Base-by-base conservation (phyloP, 2,797 vertebrate species). In the Aphelocoma californica region DNA sequence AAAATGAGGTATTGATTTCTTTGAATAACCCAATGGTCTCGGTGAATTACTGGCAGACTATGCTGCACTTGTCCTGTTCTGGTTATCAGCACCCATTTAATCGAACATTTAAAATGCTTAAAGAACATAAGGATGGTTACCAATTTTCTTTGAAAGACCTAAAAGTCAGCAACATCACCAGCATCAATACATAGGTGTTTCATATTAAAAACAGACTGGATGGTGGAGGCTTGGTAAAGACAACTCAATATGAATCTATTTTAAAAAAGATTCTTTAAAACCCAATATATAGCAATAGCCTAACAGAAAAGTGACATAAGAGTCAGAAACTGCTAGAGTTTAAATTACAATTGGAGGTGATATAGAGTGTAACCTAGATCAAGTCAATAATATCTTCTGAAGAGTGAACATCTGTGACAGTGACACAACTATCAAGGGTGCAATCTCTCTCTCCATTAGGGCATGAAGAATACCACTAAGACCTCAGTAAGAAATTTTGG, bases 1-100 rank as follows among this genome's bases (percentile, higher is more conserved):
- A 93, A 95, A 82, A 29, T 81, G 79, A 67, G 26, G 7, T 91
- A 97, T 72, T 95, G 92, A 97, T 97, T 97, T 97, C 75, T 95
- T 73, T 79, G 92, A 87, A 93, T 88, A 91, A 81, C 36, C 38
- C 95, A 92, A 62, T 61, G 25, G 34, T 91, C 79, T 96, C 34
- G 44, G 91, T 96, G 93, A 97, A 95, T 96, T 97, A 96, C 90
- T 93, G 81, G 60, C 81, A 93, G 79, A 70, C 48, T 94, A 17
- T 86, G 47, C 70, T 95, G 64, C 58, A 84, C 67, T 97, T 97
- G 77, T 95, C 83, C 93, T 95, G 62, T 83, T 97, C 74, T 96
- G 71, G 80, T 94, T 97, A 96, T 85, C 81, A 95, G 66, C 48
- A 73, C 44, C 26, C 66, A 61, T 95, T 96, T 87, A 96, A 97